Evolutionary conservation across 1,140 invertebrate genomes (phyloP), one percentile per base, ranked within the genome.

Genomic region (Drosophila parvula): DNA sequence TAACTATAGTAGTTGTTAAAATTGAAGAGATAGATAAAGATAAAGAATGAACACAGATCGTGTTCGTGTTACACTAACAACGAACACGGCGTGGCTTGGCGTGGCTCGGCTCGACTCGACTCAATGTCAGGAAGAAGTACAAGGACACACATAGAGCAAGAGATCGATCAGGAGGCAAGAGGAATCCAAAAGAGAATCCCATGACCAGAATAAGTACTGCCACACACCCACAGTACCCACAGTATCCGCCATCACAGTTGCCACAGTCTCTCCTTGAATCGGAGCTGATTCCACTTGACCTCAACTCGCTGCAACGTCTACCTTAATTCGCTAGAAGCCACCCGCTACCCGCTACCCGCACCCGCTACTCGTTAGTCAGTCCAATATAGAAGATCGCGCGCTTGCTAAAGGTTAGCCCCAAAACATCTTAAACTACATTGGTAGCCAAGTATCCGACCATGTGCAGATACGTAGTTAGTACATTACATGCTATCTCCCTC

Each of bases 341-440:
- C 69, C 56, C 34, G 64, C 64, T 18, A 51, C 57, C 22, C 50
- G 64, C 64, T 62, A 71, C 71, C 51, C 65, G 76, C 47, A 77
- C 53, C 62, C 70, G 82, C 65, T 79, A 83, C 83, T 86, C 58
- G 84, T 83, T 88, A 88, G 80, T 80, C 84, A 78, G 73, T 83
- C 70, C 70, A 76, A 81, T 84, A 65, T 81, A 86, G 79, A 82
- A 79, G 82, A 82, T 86, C 83, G 71, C 70, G 79, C 75, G 83
- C 83, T 89, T 88, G 79, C 83, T 83, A 88, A 88, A 88, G 83
- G 83, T 88, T 88, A 88, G 83, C 83, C 64, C 81, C 56, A 88
- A 88, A 88, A 50, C 62, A 79, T 62, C 79, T 86, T 82, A 64
- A 84, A 81, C 75, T 85, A 85, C 74, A 79, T 82, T 84, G 81